Conservation (phyloP, 2,113 vertebrate genomes). For the Calypte anna region DNA sequence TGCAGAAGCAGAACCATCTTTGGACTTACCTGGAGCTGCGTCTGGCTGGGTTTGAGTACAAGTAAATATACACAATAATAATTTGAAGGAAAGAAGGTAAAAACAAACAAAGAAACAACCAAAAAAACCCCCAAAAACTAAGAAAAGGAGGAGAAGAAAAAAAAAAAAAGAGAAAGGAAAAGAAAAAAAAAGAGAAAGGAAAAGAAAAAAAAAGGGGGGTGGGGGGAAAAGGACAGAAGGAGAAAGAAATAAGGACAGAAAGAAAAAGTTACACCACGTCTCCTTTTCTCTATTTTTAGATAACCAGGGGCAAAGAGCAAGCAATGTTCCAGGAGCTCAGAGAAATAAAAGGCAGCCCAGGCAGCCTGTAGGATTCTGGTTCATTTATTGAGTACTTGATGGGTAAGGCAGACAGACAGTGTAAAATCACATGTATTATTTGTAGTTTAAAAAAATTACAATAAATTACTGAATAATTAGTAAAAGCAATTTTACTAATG, state of each 20-base stretch:
- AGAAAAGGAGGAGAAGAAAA: neutral
- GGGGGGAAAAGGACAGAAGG: too few relatives aligned
- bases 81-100: too few relatives aligned
- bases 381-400: slow-evolving; percentile 71
- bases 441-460: slow-evolving; percentile 68
- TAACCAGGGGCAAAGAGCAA: accelerated
- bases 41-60: accelerated
- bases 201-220: neutral
- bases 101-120: neutral
- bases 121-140: too few relatives aligned
- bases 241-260: neutral
- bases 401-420: slow-evolving; percentile 50
- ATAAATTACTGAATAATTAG: slow-evolving; percentile 71
- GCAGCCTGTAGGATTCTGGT: neutral
- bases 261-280: too few relatives aligned
- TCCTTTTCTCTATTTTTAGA: too few relatives aligned
- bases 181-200: neutral
- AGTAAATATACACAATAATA: neutral
- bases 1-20: too few relatives aligned
- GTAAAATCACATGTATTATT: slow-evolving; percentile 71
- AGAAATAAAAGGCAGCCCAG: neutral
- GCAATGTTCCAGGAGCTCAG: neutral
- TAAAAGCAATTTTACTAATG: slow-evolving; percentile 59
- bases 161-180: neutral
- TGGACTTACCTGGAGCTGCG: accelerated